A percentile compares a stretch with the other conserved stretches of the same genome.
These are phyloP conservation scores for Choristoneura rosaceana DNA, from an alignment of 2,888 invertebrate species.

Conservation along the genomic window DNA sequence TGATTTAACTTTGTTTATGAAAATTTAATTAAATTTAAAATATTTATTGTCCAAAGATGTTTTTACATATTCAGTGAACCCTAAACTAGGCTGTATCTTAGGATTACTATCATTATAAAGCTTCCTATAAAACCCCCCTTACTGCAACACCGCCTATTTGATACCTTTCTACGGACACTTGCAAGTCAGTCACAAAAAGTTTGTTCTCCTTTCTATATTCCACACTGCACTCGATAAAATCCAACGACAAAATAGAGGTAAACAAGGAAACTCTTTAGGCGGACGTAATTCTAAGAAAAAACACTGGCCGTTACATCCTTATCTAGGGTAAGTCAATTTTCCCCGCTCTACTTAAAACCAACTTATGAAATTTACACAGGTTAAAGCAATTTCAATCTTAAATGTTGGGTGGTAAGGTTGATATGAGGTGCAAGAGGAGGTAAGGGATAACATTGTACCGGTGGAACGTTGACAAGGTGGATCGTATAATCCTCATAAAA, in stretches of 20 bases:
- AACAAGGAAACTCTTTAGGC: constrained; percentile 71
- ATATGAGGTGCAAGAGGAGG: constrained; percentile 36
- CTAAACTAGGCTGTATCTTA: too few species aligned
- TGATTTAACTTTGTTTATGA: too few species aligned
- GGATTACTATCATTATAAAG: too few species aligned
- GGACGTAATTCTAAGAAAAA: constrained; percentile 79
- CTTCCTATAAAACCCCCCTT: too few species aligned
- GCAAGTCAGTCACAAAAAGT: too few species aligned
- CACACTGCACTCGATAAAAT: constrained; percentile 10
- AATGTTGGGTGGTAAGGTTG: constrained; percentile 43
- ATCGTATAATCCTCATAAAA: constrained; percentile 84
- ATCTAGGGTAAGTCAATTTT: constrained; percentile 84
- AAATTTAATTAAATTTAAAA: too few species aligned
- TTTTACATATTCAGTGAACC: too few species aligned
- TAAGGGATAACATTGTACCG: constrained; percentile 72
- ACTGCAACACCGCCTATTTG: too few species aligned
- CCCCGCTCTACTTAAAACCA: constrained; percentile 63
- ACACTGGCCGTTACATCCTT: constrained; percentile 78
- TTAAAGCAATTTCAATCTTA: constrained; percentile 51
- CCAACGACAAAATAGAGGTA: constrained; percentile 74
- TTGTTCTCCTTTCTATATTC: too few species aligned
- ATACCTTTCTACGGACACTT: too few species aligned
- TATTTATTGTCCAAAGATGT: too few species aligned
- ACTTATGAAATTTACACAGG: constrained; percentile 29
- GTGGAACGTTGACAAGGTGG: constrained; percentile 83